Conservation (phyloP, 92 coral and sea anemone genomes). For the Galaxea fascicularis region DNA sequence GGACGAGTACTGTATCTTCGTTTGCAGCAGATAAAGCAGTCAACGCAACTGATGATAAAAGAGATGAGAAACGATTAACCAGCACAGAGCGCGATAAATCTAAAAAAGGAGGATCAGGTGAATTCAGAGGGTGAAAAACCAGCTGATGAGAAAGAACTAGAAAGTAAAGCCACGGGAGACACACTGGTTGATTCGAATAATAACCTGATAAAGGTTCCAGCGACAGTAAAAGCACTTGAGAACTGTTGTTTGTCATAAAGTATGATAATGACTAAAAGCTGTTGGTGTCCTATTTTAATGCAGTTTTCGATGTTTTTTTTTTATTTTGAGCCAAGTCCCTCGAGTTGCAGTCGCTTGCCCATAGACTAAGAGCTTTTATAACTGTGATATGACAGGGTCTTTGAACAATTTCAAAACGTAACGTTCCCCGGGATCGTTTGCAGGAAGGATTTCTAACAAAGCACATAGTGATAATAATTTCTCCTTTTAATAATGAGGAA, state of each 20-base stretch:
- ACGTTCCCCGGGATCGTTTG: too few relatives aligned
- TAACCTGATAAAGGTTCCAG: not conserved
- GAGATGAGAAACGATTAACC: slow-evolving; percentile 18
- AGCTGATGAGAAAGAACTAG: not conserved
- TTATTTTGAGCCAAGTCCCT: too few relatives aligned
- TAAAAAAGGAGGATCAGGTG: slow-evolving; percentile 15
- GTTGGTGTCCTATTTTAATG: too few relatives aligned
- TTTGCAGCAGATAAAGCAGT: not conserved
- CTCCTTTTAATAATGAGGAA: too few relatives aligned
- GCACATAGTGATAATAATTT: too few relatives aligned
- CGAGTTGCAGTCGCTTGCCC: too few relatives aligned
- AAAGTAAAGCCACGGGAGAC: not conserved
- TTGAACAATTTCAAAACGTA: too few relatives aligned
- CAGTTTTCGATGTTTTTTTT: too few relatives aligned
- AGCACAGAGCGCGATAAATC: slow-evolving; percentile 13
- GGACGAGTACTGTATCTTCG: not conserved
- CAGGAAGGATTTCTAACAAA: too few relatives aligned
- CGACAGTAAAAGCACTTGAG: not conserved
- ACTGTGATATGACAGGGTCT: too few relatives aligned
- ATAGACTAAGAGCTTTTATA: too few relatives aligned
- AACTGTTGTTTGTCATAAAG: not conserved
- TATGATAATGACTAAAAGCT: too few relatives aligned
- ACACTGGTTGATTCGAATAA: not conserved
- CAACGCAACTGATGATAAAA: slow-evolving; percentile 29
- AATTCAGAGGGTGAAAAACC: slow-evolving; percentile 7